These are phyloP conservation scores for Mus minutoides DNA, from an alignment of 2,797 vertebrate species.

Conservation along the genomic window DNA sequence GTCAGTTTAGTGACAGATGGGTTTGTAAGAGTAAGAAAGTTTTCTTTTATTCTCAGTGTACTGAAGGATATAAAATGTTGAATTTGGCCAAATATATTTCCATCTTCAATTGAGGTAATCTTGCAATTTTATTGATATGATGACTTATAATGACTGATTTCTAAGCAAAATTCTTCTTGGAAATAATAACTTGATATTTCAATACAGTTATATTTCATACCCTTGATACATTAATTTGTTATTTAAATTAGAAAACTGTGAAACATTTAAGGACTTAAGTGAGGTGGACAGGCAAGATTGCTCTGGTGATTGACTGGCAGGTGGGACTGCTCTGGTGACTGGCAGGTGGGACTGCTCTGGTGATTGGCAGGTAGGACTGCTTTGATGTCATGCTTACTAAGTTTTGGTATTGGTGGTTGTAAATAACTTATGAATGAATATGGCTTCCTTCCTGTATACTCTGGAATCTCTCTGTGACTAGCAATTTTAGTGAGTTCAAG, in stretches of 20 bases:
- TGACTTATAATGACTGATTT: slow-evolving; percentile 40
- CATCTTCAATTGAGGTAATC: background rate
- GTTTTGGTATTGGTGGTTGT: background rate
- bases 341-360: background rate
- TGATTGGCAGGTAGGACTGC: background rate
- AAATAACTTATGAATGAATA: background rate
- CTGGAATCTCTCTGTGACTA: slow-evolving; percentile 11
- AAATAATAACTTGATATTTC: slow-evolving; percentile 12
- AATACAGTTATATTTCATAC: background rate
- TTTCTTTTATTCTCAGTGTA: slow-evolving; percentile 1
- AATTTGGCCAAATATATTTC: slow-evolving; percentile 35
- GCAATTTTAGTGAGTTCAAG: background rate
- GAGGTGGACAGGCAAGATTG: background rate
- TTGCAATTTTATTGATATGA: slow-evolving; percentile 31
- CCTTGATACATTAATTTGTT: slow-evolving; percentile 3
- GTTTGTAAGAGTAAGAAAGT: slow-evolving; percentile 26
- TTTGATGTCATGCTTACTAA: background rate
- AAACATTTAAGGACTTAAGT: background rate
- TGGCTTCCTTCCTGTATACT: background rate
- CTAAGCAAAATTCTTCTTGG: background rate
- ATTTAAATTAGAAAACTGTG: background rate
- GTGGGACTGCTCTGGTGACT: background rate
- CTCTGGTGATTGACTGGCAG: background rate
- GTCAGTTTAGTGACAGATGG: background rate
- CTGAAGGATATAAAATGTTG: background rate